phyloP scores from a whole-genome alignment of 2,888 invertebrate species.

The Hydrotaea cyrtoneurina region DNA sequence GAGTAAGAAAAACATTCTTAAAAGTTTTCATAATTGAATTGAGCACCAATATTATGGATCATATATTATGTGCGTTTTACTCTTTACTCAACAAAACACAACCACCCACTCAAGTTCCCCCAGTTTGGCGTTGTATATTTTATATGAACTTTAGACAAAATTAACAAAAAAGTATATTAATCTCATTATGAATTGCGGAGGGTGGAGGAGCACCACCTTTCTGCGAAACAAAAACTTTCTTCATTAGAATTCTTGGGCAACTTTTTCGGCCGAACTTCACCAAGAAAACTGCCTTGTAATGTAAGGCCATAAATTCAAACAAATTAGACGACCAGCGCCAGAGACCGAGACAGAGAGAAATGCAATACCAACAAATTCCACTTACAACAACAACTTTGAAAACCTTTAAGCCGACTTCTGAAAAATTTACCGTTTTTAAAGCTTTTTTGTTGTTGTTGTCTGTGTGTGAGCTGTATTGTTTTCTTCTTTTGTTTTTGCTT shows the following conservation, averaged over 20 bases:
- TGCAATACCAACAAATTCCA: neutral
- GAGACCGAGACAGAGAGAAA: too few relatives aligned
- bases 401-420: conserved; percentile 25
- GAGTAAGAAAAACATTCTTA: too few relatives aligned
- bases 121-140: neutral
- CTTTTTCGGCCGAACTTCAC: neutral
- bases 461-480: too few relatives aligned
- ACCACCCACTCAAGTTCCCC: too few relatives aligned
- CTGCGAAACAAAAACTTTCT: neutral
- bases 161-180: neutral
- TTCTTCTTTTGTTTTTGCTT: conserved; percentile 15
- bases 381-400: conserved; percentile 8
- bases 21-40: too few relatives aligned
- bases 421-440: conserved; percentile 56
- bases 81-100: too few relatives aligned
- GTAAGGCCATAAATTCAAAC: conserved; percentile 45
- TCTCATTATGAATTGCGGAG: conserved; percentile 14
- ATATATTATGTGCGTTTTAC: too few relatives aligned
- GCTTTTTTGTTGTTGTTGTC: conserved; percentile 25
- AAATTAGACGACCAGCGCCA: conserved; percentile 11
- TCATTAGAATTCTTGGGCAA: neutral
- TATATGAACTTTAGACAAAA: neutral
- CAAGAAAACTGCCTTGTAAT: neutral
- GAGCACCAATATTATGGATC: too few relatives aligned
- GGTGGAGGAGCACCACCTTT: conserved; percentile 13